Evolutionary conservation across 2,113 vertebrate species (phyloP).

Genomic region (Oncorhynchus gorbuscha): DNA sequence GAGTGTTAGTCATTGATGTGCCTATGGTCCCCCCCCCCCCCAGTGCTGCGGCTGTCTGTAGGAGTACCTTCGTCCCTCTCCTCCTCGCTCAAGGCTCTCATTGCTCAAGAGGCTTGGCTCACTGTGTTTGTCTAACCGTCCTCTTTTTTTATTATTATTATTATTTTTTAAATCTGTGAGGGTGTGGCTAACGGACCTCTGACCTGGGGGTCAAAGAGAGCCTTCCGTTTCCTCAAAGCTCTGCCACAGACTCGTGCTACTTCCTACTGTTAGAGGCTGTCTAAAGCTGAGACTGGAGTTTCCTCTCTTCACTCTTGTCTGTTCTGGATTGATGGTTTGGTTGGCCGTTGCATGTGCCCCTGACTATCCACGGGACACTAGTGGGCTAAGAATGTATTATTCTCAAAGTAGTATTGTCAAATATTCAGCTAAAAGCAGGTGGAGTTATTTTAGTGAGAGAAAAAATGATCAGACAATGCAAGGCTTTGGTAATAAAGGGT

Average conservation of each 20-base stretch:
- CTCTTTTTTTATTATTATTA: neutral
- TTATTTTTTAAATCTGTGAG: too few species aligned
- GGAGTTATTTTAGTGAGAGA: neutral
- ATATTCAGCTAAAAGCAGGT: neutral
- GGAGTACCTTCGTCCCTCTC: conserved; percentile 63
- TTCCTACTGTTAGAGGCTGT: neutral
- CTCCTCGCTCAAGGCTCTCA: conserved; percentile 41
- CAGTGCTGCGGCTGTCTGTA: conserved; percentile 71
- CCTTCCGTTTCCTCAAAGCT: conserved; percentile 29
- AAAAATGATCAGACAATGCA: too few species aligned
- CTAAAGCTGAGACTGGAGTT: too few species aligned
- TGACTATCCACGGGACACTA: too few species aligned
- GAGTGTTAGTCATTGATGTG: conserved; percentile 78
- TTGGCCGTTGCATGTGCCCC: too few species aligned
- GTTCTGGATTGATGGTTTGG: too few species aligned
- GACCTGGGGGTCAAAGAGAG: conserved; percentile 34
- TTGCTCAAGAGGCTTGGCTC: conserved; percentile 38
- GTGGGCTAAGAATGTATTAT: neutral
- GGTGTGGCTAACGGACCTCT: conserved; percentile 19
- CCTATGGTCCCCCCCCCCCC: conserved; percentile 72
- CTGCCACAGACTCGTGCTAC: conserved; percentile 17
- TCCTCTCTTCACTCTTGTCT: too few species aligned
- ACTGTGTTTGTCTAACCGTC: conserved; percentile 19
- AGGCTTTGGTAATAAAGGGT: conserved; percentile 6
- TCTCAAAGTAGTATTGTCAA: neutral